Evolutionary conservation across 2,113 vertebrate species (phyloP).

Genomic region (Antechinus stuartii): DNA sequence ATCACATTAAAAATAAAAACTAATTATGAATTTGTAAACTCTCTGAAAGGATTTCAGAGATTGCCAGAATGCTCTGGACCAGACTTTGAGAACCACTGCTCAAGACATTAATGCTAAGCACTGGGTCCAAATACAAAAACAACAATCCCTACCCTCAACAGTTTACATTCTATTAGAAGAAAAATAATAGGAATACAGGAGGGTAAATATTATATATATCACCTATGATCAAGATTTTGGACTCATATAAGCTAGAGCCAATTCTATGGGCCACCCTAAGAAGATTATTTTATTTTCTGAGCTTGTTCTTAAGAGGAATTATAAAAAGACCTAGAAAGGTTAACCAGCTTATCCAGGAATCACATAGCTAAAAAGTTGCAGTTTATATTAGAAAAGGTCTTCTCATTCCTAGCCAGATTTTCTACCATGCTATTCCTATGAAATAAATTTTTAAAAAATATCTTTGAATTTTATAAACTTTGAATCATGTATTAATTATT

Average conservation of each 20-base stretch:
- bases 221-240: not conserved
- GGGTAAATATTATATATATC: not conserved
- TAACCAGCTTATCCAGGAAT: not conserved
- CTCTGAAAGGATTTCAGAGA: too few relatives aligned
- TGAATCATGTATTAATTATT: too few relatives aligned
- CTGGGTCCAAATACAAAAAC: not conserved
- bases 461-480: too few relatives aligned
- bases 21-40: too few relatives aligned
- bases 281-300: not conserved
- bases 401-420: not conserved
- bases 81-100: not conserved
- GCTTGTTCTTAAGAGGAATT: not conserved
- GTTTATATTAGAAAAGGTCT: not conserved
- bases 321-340: not conserved
- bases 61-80: too few relatives aligned
- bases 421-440: not conserved
- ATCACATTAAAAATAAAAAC: too few relatives aligned
- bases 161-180: not conserved
- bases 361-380: not conserved
- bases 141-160: not conserved
- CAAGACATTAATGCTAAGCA: not conserved
- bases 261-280: not conserved
- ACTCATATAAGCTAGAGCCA: not conserved
- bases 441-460: not conserved
- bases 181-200: not conserved